Evolutionary conservation across 2,113 vertebrate species (phyloP), one percentile per base, ranked within the genome.

Genomic region (Andinoacara biseriatus): DNA sequence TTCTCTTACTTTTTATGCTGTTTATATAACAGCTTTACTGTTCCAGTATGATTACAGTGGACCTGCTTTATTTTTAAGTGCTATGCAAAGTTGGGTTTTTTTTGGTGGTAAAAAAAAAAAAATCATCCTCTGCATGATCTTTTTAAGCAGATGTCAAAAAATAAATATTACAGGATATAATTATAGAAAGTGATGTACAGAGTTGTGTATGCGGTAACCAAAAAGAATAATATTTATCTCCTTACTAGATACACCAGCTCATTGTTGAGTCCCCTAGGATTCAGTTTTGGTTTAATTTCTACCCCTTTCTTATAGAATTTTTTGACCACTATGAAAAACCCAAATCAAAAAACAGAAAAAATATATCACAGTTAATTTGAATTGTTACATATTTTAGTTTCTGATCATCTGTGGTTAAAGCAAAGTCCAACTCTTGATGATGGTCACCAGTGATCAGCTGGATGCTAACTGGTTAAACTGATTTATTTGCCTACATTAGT

Each of bases 51-150:
- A 85, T 87, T 89, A 80, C 62, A 57, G 17, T 61, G 31, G 61
- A 80, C 63, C n/a, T 85, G n/a, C 46, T 79, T 78, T 87, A 4
- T 49, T 69, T 80, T 77, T 40, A 74, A 62, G 46, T 76, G 14
- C 83, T 89, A 90, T 92, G 59, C 87, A 92, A 88, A 61, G 24
- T 67, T 1, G 76, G 6, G 1, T 65, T 18, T 87, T 35, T 38
- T 38, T 38, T 38, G 2, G 35, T 38, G 35, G 35, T 10, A 10
- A 38, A 38, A 38, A 38, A 38, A 38, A 38, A 10, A 38, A 9
- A 2, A 3, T 38, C 35, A 38, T 38, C 9, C 35, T 38, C 35
- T 38, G 35, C 35, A 38, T 38, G 35, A 38, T 10, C 9, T 38
- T 38, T 38, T 38, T 38, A 3, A 3, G 35, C 10, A 10, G 3